phyloP scores from a whole-genome alignment of 2,888 invertebrate species.

The Rapana venosa region DNA sequence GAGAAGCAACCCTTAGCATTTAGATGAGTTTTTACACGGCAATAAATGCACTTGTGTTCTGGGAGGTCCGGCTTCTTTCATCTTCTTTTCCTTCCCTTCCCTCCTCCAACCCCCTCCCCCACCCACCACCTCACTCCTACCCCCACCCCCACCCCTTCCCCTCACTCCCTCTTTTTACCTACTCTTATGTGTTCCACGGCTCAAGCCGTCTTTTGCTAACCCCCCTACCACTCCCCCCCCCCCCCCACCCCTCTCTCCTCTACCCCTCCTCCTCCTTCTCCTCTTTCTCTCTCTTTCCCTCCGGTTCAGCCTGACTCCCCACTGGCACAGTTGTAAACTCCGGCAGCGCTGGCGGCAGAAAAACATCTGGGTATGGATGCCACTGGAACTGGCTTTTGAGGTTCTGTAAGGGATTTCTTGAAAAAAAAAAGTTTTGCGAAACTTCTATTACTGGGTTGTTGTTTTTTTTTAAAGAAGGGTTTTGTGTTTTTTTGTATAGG shows the following conservation, averaged over 20 bases:
- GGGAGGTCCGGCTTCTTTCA: conserved; percentile 24
- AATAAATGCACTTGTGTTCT: conserved; percentile 37
- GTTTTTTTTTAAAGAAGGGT: neutral
- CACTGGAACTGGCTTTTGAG: neutral
- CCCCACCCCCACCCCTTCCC: neutral
- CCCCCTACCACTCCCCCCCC: neutral
- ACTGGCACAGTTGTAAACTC: conserved; percentile 34
- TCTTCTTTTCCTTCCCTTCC: neutral
- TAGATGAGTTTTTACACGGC: conserved; percentile 25
- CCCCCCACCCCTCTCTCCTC: neutral
- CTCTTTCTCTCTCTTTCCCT: neutral
- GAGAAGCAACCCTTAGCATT: conserved; percentile 17
- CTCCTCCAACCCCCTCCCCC: neutral
- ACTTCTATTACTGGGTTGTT: neutral
- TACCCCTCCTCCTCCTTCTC: neutral
- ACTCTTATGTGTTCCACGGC: neutral
- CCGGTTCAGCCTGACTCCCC: neutral
- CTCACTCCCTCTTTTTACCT: neutral
- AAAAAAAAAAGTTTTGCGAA: neutral
- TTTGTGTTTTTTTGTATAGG: neutral
- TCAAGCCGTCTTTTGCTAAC: too few relatives aligned
- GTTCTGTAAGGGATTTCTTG: neutral
- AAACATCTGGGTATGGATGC: conserved; percentile 43
- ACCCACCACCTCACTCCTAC: neutral
- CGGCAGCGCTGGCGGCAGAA: conserved; percentile 33